Evolutionary conservation across 2,797 vertebrate genomes (phyloP), one percentile per base, ranked within the genome.

Genomic region (Spinus olivaceus): DNA sequence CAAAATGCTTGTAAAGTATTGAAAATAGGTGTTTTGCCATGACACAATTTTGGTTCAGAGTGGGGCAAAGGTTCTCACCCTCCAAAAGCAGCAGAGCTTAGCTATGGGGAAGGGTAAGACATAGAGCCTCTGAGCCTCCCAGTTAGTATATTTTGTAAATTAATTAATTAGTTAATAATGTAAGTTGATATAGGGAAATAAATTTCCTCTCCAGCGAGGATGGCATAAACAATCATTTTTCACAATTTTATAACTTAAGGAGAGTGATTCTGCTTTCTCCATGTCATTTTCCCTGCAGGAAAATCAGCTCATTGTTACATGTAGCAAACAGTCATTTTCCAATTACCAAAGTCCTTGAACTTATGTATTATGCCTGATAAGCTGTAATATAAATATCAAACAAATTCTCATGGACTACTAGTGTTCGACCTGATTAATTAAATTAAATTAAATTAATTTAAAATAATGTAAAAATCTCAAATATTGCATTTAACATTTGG

Each of bases 41-140:
- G 0, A 50, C 7, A 42, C 0, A 0, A 28, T 28, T 63, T 72
- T 56, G 24, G 7, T 72, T 20, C 19, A 32, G 27, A 60, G 5
- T 12, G 24, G 23, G 11, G 2, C 14, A 80, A 92, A 21, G 9
- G 16, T 59, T 79, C 19, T 59, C 19, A 33, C 2, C 6, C 11
- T 24, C 27, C 51, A 53, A 33, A 78, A 71, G 44, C n/a, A 88
- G 24, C 9, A 57, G 5, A 57, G 21, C 33, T 81, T 18, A 56
- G 25, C 30, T 59, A 14, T 32, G 11, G 7, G 25, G 35, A 81
- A 69, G 14, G 6, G 14, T 54, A 69, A 59, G 18, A 65, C 21
- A 14, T 4, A 6, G 13, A 79, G 32, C 7, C 8, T 53, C 46
- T 1, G 0, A 81, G 18, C 4, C 12, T 81, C 14, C 18, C 44